Percentiles rank a stretch among this genome's conserved stretches.
Conservation (phyloP, 2,113 vertebrate genomes). For the Geothlypis trichas region DNA sequence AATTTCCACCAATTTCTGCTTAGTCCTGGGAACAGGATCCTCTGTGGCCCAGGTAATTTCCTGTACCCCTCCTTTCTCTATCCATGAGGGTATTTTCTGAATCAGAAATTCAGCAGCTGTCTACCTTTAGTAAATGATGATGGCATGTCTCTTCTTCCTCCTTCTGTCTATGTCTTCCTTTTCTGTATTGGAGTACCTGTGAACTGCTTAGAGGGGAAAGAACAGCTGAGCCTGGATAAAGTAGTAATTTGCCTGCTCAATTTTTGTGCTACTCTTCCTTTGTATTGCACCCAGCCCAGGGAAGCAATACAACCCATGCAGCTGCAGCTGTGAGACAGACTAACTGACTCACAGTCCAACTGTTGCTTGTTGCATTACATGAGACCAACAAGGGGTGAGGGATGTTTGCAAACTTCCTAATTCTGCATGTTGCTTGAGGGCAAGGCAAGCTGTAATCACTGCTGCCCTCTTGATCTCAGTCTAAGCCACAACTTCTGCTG, state of each 20-base stretch:
- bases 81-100: not conserved
- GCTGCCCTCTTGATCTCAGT: constrained; percentile 10
- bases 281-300: not conserved
- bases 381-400: not conserved
- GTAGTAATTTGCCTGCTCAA: not conserved
- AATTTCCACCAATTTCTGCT: not conserved
- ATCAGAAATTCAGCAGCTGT: not conserved
- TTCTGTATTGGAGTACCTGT: not conserved
- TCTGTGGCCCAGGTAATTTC: not conserved
- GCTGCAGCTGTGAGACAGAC: not conserved
- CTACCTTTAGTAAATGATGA: not conserved
- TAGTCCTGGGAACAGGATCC: not conserved
- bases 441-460: not conserved
- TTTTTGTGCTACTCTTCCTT: not conserved
- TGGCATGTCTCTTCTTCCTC: not conserved
- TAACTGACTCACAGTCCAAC: not conserved
- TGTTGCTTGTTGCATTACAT: not conserved
- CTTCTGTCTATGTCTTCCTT: not conserved
- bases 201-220: not conserved
- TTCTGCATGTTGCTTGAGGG: not conserved
- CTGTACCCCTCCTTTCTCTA: not conserved
- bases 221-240: not conserved
- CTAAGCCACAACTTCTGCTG: constrained; percentile 21
- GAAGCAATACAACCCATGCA: not conserved
- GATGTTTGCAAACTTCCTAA: constrained; percentile 6